Base-by-base conservation (phyloP, 2,113 vertebrate species). In the Anhinga anhinga region DNA sequence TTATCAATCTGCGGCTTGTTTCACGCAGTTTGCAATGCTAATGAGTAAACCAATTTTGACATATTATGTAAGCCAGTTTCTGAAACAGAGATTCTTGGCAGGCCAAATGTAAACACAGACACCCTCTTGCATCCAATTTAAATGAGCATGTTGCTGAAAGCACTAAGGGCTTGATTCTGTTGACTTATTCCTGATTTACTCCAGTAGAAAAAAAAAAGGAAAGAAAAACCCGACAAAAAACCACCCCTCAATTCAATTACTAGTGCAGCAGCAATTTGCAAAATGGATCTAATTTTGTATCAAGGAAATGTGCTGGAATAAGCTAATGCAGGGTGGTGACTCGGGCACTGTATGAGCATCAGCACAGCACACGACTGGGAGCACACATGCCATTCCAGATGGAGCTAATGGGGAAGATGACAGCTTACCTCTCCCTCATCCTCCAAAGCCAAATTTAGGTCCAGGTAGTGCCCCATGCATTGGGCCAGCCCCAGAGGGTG, bases 61-160 rank as follows among this genome's bases (percentile, higher is more conserved):
- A 96, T 88, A 97, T 97, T 96, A 96, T 97, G 96, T 95, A 97
- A 96, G 96, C 90, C 94, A 93, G 91, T 97, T 97, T 97, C 95
- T 96, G 96, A 95, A 95, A 96, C 95, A 96, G 97, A 92, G 95
- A 97, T 95, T 98, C 95, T 96, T 98, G 96, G 96, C 96, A 96
- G 95, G 95, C 91, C 94, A 95, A 96, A 97, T 96, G 92, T 97
- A 97, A 98, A 98, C 96, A 97, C 91, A 97, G 94, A 95, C 93
- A 96, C 81, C 93, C 94, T 95, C 93, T 89, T 83, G 80, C 92
- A 97, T 95, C 94, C 93, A 97, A 97, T 97, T 96, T 94, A 95
- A 97, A 96, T 96, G 81, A 96, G 89, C 93, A 91, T 92, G 95
- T 93, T 97, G 93, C 93, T 95, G 70, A 92, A 97, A 95, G 97